Percentiles rank a stretch among this genome's conserved stretches.
Evolutionary conservation across 2,888 invertebrate species (phyloP).

Genomic region (Meghimatium bilineatum): DNA sequence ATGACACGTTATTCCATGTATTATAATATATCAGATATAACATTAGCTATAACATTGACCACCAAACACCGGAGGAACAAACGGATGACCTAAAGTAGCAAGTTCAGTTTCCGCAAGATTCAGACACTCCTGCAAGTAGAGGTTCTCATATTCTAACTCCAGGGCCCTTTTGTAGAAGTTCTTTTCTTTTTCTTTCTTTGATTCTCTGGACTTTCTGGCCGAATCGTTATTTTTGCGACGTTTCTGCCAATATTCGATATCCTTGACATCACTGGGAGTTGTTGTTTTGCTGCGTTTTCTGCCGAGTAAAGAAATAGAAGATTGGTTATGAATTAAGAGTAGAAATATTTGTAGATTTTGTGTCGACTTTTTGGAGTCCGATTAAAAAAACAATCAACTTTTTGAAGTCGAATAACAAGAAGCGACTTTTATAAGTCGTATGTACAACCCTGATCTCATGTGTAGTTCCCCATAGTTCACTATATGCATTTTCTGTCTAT

Average conservation of each 20-base stretch:
- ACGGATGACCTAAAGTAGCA: constrained; percentile 38
- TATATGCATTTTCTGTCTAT: too few relatives aligned
- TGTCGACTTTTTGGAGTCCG: too few relatives aligned
- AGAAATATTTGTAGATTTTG: too few relatives aligned
- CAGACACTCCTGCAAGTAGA: constrained; percentile 61
- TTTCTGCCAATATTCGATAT: constrained; percentile 63
- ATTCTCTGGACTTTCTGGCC: constrained; percentile 65
- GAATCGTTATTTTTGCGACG: constrained; percentile 70
- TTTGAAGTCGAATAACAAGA: too few relatives aligned
- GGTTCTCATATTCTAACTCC: constrained; percentile 64
- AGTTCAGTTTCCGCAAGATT: constrained; percentile 59
- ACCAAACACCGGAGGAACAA: constrained; percentile 32
- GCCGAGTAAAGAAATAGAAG: background rate
- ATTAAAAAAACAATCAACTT: too few relatives aligned
- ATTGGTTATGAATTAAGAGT: too few relatives aligned
- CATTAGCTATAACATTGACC: background rate
- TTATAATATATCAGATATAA: too few relatives aligned
- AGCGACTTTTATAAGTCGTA: too few relatives aligned
- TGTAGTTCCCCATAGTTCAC: too few relatives aligned
- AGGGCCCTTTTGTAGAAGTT: constrained; percentile 63
- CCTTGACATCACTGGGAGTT: constrained; percentile 54
- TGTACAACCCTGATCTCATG: too few relatives aligned
- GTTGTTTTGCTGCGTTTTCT: constrained; percentile 44
- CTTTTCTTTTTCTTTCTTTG: constrained; percentile 69
- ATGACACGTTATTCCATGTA: too few relatives aligned